Evolutionary conservation across 2,113 vertebrate genomes (phyloP), one percentile per base, ranked within the genome.

Genomic region (Bufo gargarizans): DNA sequence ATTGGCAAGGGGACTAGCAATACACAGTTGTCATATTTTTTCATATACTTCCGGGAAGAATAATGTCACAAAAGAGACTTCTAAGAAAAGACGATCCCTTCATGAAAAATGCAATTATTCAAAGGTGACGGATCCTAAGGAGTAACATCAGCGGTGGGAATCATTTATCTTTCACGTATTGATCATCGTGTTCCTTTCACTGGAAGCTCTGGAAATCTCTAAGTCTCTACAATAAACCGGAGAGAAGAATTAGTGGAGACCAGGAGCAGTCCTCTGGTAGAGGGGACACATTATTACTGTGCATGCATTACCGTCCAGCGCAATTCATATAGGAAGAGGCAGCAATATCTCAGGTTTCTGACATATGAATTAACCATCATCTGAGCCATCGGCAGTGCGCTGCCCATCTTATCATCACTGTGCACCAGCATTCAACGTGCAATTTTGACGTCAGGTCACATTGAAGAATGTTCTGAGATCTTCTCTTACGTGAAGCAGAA

Each of bases 401-500:
- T 33, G 33, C 33, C 33, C 33, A 74, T 47, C 71, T 74, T 22
- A 47, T 47, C 71, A 74, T 74, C 12, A 77, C 49, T 19, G 4
- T 9, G 33, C 49, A 53, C 6, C 47, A 6, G n/a, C 19, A 9
- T 77, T 77, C 49, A 47, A 4, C n/a, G 49, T n/a, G 19, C 74
- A 77, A 20, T 77, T 77, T 53, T 77, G 47, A 16, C 49, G 19
- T 20, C 16, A 49, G 43, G 17, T 49, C 16, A 12, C 14, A 16
- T 14, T 4, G 79, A 22, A 77, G 71, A 77, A 77, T 56, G 61
- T 77, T 47, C 61, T 63, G 47, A 61, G 61, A 86, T 77, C 47
- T 59, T 77, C 33, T 63, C 45, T 77, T 22, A 20, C 72, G 45
- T 50, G 12, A 47, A 50, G 77, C 3, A 77, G 71, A 77, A 7